phyloP scores from a whole-genome alignment of 2,113 vertebrate genomes.

The Chlamydotis undulata region DNA sequence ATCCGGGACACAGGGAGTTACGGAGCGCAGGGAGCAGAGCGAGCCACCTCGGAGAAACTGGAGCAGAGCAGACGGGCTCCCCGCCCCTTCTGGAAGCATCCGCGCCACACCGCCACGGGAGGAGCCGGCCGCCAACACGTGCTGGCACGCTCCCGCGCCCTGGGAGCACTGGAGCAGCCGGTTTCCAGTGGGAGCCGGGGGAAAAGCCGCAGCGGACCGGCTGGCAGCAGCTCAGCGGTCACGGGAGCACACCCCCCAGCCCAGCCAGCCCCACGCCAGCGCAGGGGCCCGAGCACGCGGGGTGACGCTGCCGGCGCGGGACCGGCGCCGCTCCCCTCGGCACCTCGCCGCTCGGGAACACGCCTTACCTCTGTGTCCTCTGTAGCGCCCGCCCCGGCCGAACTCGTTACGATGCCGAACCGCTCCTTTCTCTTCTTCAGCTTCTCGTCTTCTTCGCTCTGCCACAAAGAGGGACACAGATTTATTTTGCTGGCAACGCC shows the following conservation, averaged over 20 bases:
- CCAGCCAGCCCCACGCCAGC: too few relatives aligned
- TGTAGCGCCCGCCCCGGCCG: constrained; percentile 63
- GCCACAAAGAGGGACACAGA: background rate
- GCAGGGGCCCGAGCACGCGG: too few relatives aligned
- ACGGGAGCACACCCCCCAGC: too few relatives aligned
- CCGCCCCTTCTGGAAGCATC: background rate
- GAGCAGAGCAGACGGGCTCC: background rate
- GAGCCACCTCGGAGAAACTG: background rate
- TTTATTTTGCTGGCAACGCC: background rate
- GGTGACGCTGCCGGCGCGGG: background rate
- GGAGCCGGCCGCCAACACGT: background rate
- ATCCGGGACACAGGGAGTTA: background rate
- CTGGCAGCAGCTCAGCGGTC: too few relatives aligned
- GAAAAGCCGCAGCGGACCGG: background rate
- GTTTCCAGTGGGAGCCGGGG: background rate
- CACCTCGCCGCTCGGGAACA: background rate
- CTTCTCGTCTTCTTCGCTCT: constrained; percentile 92
- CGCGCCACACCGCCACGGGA: too few relatives aligned
- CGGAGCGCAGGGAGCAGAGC: background rate
- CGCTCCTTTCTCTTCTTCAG: constrained; percentile 94
- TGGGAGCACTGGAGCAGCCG: background rate
- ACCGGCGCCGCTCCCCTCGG: background rate
- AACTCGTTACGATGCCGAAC: constrained; percentile 84
- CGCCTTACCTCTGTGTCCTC: constrained; percentile 85
- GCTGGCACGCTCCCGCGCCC: background rate